Percentiles rank a stretch among this genome's conserved stretches.
Evolutionary conservation across 1,140 invertebrate species (phyloP).

Genomic region (Stenopsyche tienmushanensis): DNA sequence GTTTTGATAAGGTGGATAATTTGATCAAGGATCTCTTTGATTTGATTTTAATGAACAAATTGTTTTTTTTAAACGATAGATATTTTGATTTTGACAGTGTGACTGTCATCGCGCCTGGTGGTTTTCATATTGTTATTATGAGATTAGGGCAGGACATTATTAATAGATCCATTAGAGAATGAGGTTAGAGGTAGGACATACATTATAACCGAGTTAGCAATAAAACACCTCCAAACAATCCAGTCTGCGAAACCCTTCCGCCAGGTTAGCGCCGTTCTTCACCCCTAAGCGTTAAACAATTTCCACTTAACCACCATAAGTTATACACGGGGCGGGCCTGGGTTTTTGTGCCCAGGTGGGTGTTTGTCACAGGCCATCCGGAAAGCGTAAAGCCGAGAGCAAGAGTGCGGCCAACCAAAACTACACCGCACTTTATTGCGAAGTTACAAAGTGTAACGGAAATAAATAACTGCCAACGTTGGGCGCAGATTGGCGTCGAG

Average conservation of each 20-base stretch:
- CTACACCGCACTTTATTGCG: conserved; percentile 40
- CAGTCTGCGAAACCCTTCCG: conserved; percentile 19
- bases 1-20: too few species aligned
- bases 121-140: too few species aligned
- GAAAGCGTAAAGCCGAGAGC: conserved; percentile 31
- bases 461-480: conserved; percentile 31
- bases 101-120: too few species aligned
- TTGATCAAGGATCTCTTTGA: too few species aligned
- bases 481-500: neutral
- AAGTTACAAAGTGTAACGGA: conserved; percentile 38
- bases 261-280: conserved; percentile 5
- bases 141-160: too few species aligned
- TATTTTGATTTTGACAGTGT: too few species aligned
- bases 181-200: conserved; percentile 17
- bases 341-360: conserved; percentile 2
- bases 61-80: too few species aligned
- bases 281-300: conserved; percentile 36
- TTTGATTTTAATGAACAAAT: too few species aligned
- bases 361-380: conserved; percentile 40
- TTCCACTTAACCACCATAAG: conserved; percentile 24
- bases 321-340: conserved; percentile 16
- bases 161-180: conserved; percentile 36
- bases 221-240: too few species aligned
- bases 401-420: conserved; percentile 37
- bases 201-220: conserved; percentile 41